Evolutionary conservation across 2,113 vertebrate genomes (phyloP), one percentile per base, ranked within the genome.

Genomic region (Illadopsis cleaveri): DNA sequence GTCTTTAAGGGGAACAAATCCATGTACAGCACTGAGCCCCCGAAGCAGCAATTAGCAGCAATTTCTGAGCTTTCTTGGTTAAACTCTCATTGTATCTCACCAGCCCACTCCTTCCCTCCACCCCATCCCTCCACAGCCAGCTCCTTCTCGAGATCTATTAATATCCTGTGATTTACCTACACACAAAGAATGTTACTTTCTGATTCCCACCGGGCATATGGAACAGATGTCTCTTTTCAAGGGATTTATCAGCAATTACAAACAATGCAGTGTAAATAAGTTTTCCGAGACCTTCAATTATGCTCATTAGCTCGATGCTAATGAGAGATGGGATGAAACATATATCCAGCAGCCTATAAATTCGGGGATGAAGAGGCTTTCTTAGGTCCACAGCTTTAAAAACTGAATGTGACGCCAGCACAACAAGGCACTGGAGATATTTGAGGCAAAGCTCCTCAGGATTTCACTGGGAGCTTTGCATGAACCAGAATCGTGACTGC

Each of bases 181-280:
- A 33, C 69, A 62, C 37, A 61, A 91, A 92, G 33, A 45, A 30
- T 78, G 64, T 62, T 94, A 57, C 82, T 91, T 94, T 93, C 80
- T 89, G 80, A 89, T 94, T 94, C 94, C 86, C 80, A 65, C 79
- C 1, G 27, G 83, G 60, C 86, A 35, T 79, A 89, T 76, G 92
- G 89, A 96, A 58, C 92, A 96, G 95, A 95, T 96, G 95, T 95
- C 94, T 69, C 65, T 79, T 86, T 94, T 92, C 81, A 56, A 69
- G 40, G 54, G 83, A 50, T 86, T 96, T 93, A 72, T 71, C 86
- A 69, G 65, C 83, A 82, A 82, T 94, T 96, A 51, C 45, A 87
- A 93, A 95, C 76, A 95, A 82, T 75, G 42, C 57, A 58, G 30
- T 66, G 61, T 90, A 95, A 95, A 92, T 79, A 96, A 88, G 68